Percentiles rank a stretch among this genome's conserved stretches.
phyloP scores from a whole-genome alignment of 2,797 vertebrate genomes.

The Megaceryle alcyon region DNA sequence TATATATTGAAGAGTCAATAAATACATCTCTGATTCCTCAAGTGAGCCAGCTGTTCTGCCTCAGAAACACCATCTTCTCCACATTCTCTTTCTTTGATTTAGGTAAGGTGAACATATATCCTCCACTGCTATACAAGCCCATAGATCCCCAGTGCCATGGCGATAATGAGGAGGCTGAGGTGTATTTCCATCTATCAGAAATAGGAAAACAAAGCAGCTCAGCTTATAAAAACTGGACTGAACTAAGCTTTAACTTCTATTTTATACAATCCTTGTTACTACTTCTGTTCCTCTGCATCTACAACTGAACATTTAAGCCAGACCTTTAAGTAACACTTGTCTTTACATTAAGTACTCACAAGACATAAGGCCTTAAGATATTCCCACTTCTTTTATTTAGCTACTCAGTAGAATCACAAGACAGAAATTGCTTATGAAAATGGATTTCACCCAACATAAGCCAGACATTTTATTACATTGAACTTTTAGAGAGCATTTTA shows the following conservation, averaged over 20 bases:
- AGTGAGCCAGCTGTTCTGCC: constrained; percentile 69
- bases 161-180: background rate
- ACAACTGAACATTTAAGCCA: background rate
- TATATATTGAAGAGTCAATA: constrained; percentile 78
- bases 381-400: background rate
- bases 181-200: constrained; percentile 65
- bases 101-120: constrained; percentile 66
- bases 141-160: constrained; percentile 66
- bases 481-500: background rate
- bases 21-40: constrained; percentile 74
- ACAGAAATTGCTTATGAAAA: background rate
- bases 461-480: background rate
- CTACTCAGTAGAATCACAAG: background rate
- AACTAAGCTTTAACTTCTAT: background rate
- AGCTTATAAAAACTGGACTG: background rate
- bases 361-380: background rate
- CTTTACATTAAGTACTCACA: fast-evolving
- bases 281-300: background rate
- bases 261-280: background rate
- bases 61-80: constrained; percentile 63
- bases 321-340: background rate
- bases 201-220: constrained; percentile 6
- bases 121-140: constrained; percentile 65
- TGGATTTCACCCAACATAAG: background rate
- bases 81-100: constrained; percentile 56